Evolutionary conservation across 2,888 invertebrate species (phyloP).

Genomic region (Abrostola tripartita): DNA sequence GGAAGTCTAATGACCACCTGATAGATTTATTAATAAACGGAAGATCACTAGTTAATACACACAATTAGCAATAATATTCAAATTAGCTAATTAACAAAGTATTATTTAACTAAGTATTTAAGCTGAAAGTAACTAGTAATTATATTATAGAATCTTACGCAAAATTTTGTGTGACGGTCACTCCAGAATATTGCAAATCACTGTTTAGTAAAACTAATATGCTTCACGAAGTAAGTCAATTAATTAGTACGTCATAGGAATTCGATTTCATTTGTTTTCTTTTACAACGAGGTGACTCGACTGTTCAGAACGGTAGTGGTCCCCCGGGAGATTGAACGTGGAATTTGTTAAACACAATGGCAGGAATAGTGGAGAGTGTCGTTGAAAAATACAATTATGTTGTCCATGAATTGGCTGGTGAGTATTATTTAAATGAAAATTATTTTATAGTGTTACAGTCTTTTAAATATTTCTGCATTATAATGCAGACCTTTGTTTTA

Average conservation of each 20-base stretch:
- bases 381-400: conserved; percentile 57
- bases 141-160: too few species aligned
- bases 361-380: conserved; percentile 43
- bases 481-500: too few species aligned
- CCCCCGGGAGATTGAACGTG: not conserved
- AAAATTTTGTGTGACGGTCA: too few species aligned
- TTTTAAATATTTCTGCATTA: not conserved
- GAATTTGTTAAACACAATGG: conserved; percentile 41
- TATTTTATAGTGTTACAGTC: not conserved
- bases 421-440: conserved; percentile 29
- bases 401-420: conserved; percentile 62
- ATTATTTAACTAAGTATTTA: too few species aligned
- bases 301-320: conserved; percentile 6
- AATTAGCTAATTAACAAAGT: not conserved
- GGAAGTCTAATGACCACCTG: too few species aligned
- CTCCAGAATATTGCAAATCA: conserved; percentile 17
- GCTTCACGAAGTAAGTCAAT: too few species aligned
- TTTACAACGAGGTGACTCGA: conserved; percentile 10
- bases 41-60: too few species aligned
- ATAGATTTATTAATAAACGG: too few species aligned
- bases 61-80: not conserved
- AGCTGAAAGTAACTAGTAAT: too few species aligned
- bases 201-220: too few species aligned
- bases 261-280: conserved; percentile 14
- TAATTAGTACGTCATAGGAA: not conserved